Conservation (phyloP, 2,888 invertebrate genomes). For the Pandemis cinnamomeana region DNA sequence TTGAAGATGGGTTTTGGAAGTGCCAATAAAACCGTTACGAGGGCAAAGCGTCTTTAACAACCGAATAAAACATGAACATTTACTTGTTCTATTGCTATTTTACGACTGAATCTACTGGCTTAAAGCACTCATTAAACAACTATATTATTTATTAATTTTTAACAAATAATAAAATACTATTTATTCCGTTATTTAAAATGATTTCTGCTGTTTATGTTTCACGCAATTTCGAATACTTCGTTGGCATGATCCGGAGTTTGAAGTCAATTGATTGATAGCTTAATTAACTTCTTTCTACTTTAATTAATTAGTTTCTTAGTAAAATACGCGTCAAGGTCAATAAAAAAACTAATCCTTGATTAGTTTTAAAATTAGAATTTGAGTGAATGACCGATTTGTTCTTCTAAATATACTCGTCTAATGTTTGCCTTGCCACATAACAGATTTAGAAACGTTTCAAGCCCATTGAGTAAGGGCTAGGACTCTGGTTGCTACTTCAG, state of each 20-base stretch:
- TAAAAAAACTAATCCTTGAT: neutral
- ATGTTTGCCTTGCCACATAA: too few relatives aligned
- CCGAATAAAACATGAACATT: slow-evolving; percentile 23
- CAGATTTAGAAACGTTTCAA: too few relatives aligned
- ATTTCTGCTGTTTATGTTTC: neutral
- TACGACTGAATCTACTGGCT: slow-evolving; percentile 9
- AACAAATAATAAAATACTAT: neutral
- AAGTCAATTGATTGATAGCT: slow-evolving; percentile 1
- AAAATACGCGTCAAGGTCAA: neutral
- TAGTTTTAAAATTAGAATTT: neutral
- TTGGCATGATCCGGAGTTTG: neutral
- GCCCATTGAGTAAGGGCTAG: too few relatives aligned
- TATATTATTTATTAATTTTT: neutral
- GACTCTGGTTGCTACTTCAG: neutral
- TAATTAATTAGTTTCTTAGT: neutral
- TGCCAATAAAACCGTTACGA: slow-evolving; percentile 17
- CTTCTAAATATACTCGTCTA: too few relatives aligned
- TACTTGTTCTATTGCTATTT: slow-evolving; percentile 14
- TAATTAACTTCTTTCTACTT: neutral
- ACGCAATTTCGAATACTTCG: neutral
- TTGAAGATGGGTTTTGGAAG: slow-evolving; percentile 9
- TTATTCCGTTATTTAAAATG: neutral
- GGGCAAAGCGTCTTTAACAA: slow-evolving; percentile 14
- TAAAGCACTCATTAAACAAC: neutral
- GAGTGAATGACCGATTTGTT: neutral